Evolutionary conservation across 2,113 vertebrate species (phyloP).

Genomic region (Struthio camelus): DNA sequence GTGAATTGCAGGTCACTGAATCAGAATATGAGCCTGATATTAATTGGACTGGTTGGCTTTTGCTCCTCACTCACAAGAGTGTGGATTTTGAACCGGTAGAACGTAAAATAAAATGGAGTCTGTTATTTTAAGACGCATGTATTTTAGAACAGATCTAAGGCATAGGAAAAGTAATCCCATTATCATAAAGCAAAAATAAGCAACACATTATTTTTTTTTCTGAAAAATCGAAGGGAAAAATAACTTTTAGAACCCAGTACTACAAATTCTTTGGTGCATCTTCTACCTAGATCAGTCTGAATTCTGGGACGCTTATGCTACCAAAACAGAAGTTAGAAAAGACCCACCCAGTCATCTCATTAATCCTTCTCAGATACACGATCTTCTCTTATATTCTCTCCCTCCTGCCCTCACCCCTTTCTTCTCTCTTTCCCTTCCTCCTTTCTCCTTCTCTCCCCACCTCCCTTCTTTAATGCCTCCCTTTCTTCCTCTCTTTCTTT

Average conservation of each 20-base stretch:
- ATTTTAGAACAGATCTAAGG: background rate
- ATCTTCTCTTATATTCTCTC: background rate
- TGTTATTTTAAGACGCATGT: background rate
- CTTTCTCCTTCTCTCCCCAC: background rate
- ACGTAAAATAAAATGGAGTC: background rate
- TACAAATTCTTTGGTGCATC: background rate
- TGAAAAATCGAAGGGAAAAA: background rate
- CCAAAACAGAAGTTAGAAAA: background rate
- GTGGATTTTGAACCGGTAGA: background rate
- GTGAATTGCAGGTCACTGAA: slow-evolving; percentile 35
- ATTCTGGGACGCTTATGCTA: fast-evolving
- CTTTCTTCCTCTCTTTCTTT: background rate
- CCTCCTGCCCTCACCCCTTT: background rate
- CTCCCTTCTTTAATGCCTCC: no score
- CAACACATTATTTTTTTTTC: background rate
- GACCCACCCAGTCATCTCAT: background rate
- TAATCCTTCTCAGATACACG: background rate
- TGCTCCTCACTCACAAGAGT: background rate
- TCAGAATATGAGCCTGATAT: slow-evolving; percentile 3
- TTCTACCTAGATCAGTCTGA: background rate
- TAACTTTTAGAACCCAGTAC: background rate
- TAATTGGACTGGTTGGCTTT: slow-evolving; percentile 15
- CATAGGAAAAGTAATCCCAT: background rate
- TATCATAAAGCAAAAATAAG: background rate
- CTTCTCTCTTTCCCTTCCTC: background rate